Base-by-base conservation (phyloP, 1,140 invertebrate species). In the Drosophila arizonae region DNA sequence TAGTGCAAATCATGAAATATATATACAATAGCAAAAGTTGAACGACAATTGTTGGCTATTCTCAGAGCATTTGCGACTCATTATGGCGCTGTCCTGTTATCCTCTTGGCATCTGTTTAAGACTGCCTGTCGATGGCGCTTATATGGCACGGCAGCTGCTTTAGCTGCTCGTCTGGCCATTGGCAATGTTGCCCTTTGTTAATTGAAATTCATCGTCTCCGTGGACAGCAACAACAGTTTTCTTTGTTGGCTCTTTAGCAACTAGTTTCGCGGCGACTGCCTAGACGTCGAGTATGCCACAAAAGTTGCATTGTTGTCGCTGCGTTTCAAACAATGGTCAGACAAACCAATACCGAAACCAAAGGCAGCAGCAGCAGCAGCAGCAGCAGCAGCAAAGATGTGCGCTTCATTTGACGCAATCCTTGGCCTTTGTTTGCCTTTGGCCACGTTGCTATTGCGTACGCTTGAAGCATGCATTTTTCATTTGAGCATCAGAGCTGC, bases 351-450 rank as follows among this genome's bases (percentile, higher is more conserved):
- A 70, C 54, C 77, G 45, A 60, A 50, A 4, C 33, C 56, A 17
- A 60, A 50, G 6, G 36, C 61, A 24, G 24, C 10, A 55, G 46
- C 46, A 50, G 17, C n/a, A 76, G 36, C 45, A 21, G 24, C 9
- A 55, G 46, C 46, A 21, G 21, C 50, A 78, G 58, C 30, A 75
- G 65, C 2, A 33, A 33, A 65, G 60, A 17, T 43, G 61, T 77
- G 50, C 81, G 81, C 81, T 85, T 85, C 81, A 85, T 86, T 85
- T 85, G 77, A 65, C 30, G 58, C 62, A 85, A 85, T 84, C 76
- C 77, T 73, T 73, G 69, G 63, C 65, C 67, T 84, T 77, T 84
- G 81, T 84, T 80, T 71, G 81, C 65, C 58, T 62, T 48, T 57
- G 24, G 52, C 43, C 33, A 41, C 55, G 52, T 48, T 73, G 60